phyloP scores from a whole-genome alignment of 1,140 invertebrate genomes.

The Samia ricini region DNA sequence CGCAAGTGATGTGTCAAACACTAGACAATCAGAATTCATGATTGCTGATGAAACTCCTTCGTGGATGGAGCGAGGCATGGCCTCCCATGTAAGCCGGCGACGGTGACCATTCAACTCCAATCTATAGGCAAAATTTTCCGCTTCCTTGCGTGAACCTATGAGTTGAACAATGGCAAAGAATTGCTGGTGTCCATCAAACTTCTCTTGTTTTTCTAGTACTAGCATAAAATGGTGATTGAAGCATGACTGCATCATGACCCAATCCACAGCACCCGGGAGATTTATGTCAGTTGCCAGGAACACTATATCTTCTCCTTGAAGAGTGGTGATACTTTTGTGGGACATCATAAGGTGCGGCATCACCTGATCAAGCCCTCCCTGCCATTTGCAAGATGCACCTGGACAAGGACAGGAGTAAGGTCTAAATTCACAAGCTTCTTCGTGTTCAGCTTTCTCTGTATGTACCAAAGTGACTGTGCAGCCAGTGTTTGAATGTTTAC shows the following conservation, averaged over 20 bases:
- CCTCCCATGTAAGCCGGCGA: slow-evolving; percentile 98
- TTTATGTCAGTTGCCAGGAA: slow-evolving; percentile 99
- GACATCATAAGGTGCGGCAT: slow-evolving; percentile 98
- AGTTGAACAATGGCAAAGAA: slow-evolving; percentile 99
- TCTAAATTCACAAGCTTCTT: slow-evolving; percentile 98
- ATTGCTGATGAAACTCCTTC: slow-evolving; percentile 99
- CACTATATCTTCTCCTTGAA: slow-evolving; percentile 98
- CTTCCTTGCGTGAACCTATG: slow-evolving; percentile 99
- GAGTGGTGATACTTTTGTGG: slow-evolving; percentile 99
- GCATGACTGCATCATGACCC: slow-evolving; percentile 99
- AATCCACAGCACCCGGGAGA: slow-evolving; percentile 99
- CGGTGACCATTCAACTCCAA: slow-evolving; percentile 97
- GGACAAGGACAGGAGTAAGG: slow-evolving; percentile 99
- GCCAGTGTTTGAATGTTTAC: slow-evolving; percentile 98
- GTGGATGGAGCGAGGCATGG: slow-evolving; percentile 98
- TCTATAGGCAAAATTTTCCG: slow-evolving; percentile 99
- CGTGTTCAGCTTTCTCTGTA: slow-evolving; percentile 98
- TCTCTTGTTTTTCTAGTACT: slow-evolving; percentile 99
- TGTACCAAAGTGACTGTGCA: slow-evolving; percentile 95
- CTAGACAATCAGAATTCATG: slow-evolving; percentile 98
- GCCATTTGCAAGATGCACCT: slow-evolving; percentile 98
- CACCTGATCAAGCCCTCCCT: slow-evolving; percentile 94
- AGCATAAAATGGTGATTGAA: slow-evolving; percentile 99
- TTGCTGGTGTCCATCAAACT: slow-evolving; percentile 97
- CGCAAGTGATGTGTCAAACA: slow-evolving; percentile 99